A percentile compares a stretch with the other conserved stretches of the same genome.
Evolutionary conservation across 2,797 vertebrate species (phyloP).

Genomic region (Bryconaethiops microstoma): DNA sequence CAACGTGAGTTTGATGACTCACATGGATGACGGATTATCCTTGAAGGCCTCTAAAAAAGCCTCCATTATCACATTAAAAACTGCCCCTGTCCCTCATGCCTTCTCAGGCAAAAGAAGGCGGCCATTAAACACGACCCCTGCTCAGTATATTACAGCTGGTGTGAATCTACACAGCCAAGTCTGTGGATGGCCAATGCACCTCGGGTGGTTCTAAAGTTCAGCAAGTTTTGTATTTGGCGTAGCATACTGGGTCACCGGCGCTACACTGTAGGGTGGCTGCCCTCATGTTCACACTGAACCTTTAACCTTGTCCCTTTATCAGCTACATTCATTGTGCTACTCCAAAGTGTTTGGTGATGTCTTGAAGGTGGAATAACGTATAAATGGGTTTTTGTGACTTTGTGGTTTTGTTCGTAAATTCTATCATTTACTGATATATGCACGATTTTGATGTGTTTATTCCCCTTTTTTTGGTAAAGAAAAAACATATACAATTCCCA

Average conservation of each 20-base stretch:
- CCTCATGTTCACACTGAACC: background rate
- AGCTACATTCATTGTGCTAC: background rate
- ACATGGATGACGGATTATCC: slow-evolving; percentile 1
- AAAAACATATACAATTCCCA: too few species aligned
- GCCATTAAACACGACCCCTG: slow-evolving; percentile 3
- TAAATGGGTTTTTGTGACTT: background rate
- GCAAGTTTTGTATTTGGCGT: background rate
- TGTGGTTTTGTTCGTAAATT: too few species aligned
- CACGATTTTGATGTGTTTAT: too few species aligned
- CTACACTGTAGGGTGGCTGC: background rate
- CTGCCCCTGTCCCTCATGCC: background rate
- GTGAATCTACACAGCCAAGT: background rate
- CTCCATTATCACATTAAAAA: slow-evolving; percentile 6
- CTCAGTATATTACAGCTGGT: background rate
- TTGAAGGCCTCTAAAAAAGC: background rate
- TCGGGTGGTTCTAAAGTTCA: background rate
- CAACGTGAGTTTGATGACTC: slow-evolving; percentile 2
- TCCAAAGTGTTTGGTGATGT: background rate
- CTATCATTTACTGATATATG: too few species aligned
- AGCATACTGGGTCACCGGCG: background rate
- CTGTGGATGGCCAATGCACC: background rate
- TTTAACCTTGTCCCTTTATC: background rate
- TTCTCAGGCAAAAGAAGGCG: background rate
- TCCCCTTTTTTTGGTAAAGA: too few species aligned
- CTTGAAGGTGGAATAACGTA: background rate